These are phyloP conservation scores for Xenopus tropicalis DNA, from an alignment of 2,113 vertebrate genomes.

Conservation along the genomic window UCB_Xtro_10.0 CM004445.2:109595501-109596000, in stretches of 20 bases:
- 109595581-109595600: too few species aligned
- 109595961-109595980: too few species aligned
- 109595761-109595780: slow-evolving; percentile 75
- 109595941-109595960: slow-evolving; percentile 47
- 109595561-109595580: too few species aligned
- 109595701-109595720: slow-evolving; percentile 69
- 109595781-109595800: slow-evolving; percentile 77
- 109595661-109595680: not conserved
- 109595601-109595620: too few species aligned
- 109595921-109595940: slow-evolving; percentile 81
- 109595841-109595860: slow-evolving; percentile 57
- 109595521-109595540: too few species aligned
- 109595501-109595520: too few species aligned
- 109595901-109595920: slow-evolving; percentile 78
- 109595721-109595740: slow-evolving; percentile 78
- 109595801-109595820: slow-evolving; percentile 86
- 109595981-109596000: too few species aligned
- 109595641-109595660: not conserved
- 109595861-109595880: slow-evolving; percentile 47
- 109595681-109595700: not conserved
- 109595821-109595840: slow-evolving; percentile 72
- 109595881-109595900: slow-evolving; percentile 53
- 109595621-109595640: too few species aligned
- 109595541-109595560: too few species aligned
- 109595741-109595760: slow-evolving; percentile 84